Evolutionary conservation across 2,888 invertebrate genomes (phyloP).

Genomic region (Epirrhoe alternata): DNA sequence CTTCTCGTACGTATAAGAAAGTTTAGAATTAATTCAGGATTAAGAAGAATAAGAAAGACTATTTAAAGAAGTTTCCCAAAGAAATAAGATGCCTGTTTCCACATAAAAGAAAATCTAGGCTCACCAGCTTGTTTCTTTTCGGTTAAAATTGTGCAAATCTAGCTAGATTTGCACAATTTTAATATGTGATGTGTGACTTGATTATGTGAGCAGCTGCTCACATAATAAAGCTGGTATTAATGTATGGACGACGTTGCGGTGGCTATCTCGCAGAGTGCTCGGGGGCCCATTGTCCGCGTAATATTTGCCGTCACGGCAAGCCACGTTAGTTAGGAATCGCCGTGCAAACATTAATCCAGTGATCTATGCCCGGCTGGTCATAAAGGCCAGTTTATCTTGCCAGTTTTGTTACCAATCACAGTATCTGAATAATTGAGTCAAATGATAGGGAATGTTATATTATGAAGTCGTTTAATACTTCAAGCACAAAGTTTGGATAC

Average conservation of each 20-base stretch:
- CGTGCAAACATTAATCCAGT: constrained; percentile 54
- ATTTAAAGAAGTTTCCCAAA: no score
- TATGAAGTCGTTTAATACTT: neutral
- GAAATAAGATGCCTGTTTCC: no score
- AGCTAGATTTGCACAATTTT: no score
- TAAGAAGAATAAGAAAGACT: no score
- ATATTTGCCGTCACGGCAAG: constrained; percentile 45
- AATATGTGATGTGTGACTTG: no score
- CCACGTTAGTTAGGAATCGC: constrained; percentile 47
- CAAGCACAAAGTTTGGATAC: no score
- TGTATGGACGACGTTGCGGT: constrained; percentile 26
- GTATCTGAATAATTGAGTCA: constrained; percentile 30
- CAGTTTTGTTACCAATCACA: constrained; percentile 37
- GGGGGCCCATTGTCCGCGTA: constrained; percentile 41
- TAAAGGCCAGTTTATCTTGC: constrained; percentile 41
- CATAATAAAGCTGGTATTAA: constrained; percentile 37
- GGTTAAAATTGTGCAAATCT: constrained; percentile 17
- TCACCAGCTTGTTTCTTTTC: neutral
- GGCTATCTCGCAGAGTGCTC: constrained; percentile 40
- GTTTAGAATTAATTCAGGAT: no score
- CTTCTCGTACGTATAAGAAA: no score
- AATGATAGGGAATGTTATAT: neutral
- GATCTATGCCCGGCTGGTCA: constrained; percentile 48
- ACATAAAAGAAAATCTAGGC: no score
- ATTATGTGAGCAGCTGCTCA: no score